A percentile compares a stretch with the other conserved stretches of the same genome.
These are phyloP conservation scores for Bombylius major DNA, from an alignment of 2,888 invertebrate species.

Conservation along the genomic window DNA sequence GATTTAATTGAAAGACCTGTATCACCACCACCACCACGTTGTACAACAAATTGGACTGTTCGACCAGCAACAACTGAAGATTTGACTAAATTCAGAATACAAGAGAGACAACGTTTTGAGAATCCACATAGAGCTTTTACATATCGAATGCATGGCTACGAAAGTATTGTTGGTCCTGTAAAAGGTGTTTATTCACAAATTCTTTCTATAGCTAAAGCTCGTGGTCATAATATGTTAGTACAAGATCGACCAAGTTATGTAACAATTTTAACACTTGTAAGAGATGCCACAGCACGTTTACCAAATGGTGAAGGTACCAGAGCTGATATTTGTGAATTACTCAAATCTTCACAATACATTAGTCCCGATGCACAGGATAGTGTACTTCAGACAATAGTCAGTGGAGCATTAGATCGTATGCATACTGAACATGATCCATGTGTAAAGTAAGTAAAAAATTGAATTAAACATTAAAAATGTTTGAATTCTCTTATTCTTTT, in stretches of 20 bases:
- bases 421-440: conserved; percentile 83
- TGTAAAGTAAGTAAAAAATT: conserved; percentile 44
- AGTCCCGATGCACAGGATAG: conserved; percentile 36
- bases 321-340: conserved; percentile 77
- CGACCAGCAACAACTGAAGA: conserved; percentile 66
- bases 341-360: conserved; percentile 62
- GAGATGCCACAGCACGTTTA: conserved; percentile 84
- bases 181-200: conserved; percentile 63
- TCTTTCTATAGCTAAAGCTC: conserved; percentile 46
- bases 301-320: conserved; percentile 92
- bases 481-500: neutral
- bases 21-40: conserved; percentile 47
- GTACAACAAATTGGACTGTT: conserved; percentile 72
- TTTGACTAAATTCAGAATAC: conserved; percentile 58
- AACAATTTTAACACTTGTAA: conserved; percentile 77
- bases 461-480: no score
- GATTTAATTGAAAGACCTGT: conserved; percentile 28
- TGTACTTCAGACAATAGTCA: conserved; percentile 61
- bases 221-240: conserved; percentile 73
- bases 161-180: conserved; percentile 69
- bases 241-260: conserved; percentile 81
- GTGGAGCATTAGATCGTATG: conserved; percentile 80
- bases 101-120: conserved; percentile 74
- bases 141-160: conserved; percentile 75
- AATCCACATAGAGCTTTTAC: conserved; percentile 87